Conservation (phyloP, 2,113 vertebrate species). For the Pteropus alecto region DNA sequence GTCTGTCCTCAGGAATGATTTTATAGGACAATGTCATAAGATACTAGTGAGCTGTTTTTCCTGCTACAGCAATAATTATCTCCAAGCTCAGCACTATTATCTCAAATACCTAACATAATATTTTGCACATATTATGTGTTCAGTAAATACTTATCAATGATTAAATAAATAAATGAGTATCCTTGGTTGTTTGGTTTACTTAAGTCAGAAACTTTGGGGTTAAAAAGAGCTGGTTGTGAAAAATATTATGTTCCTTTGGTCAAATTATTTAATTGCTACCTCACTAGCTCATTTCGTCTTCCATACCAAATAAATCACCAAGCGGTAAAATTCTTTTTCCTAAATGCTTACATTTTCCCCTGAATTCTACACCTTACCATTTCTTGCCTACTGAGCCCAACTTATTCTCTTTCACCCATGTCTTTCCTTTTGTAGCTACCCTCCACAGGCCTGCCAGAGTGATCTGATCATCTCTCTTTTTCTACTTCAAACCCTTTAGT, state of each 20-base stretch:
- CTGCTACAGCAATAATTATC: not conserved
- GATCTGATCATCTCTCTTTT: not conserved
- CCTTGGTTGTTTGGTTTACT: not conserved
- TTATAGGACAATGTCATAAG: not conserved
- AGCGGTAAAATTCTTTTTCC: not conserved
- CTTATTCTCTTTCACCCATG: not conserved
- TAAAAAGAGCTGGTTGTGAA: not conserved
- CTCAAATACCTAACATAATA: not conserved
- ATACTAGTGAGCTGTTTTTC: not conserved
- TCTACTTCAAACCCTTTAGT: not conserved
- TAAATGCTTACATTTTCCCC: not conserved
- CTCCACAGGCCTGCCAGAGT: not conserved
- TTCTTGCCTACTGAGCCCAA: not conserved
- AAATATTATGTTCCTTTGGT: not conserved
- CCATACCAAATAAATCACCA: not conserved
- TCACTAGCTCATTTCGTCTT: not conserved
- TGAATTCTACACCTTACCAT: not conserved
- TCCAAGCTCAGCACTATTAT: not conserved
- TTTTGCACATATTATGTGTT: not conserved
- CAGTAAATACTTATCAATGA: not conserved
- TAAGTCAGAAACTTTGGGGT: not conserved
- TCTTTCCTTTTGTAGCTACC: not conserved
- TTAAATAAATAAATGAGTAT: not conserved
- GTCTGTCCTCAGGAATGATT: not conserved
- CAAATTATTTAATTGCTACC: not conserved